Evolutionary conservation across 2,113 vertebrate genomes (phyloP).

Genomic region (Ranitomeya imitator): DNA sequence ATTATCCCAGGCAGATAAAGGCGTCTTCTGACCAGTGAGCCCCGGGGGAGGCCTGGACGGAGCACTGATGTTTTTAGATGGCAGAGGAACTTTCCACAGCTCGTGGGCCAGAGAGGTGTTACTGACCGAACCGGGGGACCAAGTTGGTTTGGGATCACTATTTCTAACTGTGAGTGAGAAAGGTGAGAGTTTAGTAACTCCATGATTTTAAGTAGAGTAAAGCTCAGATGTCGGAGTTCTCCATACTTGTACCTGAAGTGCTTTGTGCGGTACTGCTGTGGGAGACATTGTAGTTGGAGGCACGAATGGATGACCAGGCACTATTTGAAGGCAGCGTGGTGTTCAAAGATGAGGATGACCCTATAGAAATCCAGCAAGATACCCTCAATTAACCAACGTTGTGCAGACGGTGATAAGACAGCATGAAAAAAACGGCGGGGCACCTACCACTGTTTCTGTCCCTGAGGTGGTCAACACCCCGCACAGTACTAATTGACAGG

Average conservation of each 20-base stretch:
- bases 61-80: constrained; percentile 91
- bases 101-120: constrained; percentile 99
- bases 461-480: constrained; percentile 99
- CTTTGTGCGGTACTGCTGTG: constrained; percentile 99
- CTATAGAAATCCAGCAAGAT: constrained; percentile 64
- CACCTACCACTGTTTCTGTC: constrained; percentile 96
- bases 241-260: constrained; percentile 90
- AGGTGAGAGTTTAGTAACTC: background rate
- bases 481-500: constrained; percentile 99
- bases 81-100: constrained; percentile 99
- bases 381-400: background rate
- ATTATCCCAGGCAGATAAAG: constrained; percentile 87
- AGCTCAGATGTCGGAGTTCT: no score
- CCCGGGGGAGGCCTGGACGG: constrained; percentile 96
- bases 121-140: constrained; percentile 93
- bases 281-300: constrained; percentile 99
- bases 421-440: accelerated
- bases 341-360: constrained; percentile 99
- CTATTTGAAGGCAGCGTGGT: constrained; percentile 99
- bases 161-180: constrained; percentile 84
- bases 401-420: background rate
- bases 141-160: constrained; percentile 94
- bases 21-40: constrained; percentile 93
- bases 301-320: constrained; percentile 99
- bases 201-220: no score